A percentile compares a stretch with the other conserved stretches of the same genome.
phyloP scores from a whole-genome alignment of 2,888 invertebrate genomes.

The Tribolium freemani region DNA sequence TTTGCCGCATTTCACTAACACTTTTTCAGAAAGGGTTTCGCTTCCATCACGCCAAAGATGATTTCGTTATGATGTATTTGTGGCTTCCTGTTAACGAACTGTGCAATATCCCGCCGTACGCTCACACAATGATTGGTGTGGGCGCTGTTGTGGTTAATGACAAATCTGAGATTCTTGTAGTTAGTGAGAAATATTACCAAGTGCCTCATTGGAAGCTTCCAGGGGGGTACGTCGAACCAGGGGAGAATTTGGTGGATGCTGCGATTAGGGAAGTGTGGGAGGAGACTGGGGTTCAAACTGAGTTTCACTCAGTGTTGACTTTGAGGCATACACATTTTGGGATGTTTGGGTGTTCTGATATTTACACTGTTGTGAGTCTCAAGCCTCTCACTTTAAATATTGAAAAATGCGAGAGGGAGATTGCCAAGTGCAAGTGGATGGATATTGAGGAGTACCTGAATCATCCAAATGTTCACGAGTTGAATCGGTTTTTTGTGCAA shows the following conservation, averaged over 20 bases:
- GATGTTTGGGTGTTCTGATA: slow-evolving; percentile 87
- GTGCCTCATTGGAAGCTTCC: slow-evolving; percentile 88
- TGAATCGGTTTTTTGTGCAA: slow-evolving; percentile 77
- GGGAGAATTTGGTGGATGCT: slow-evolving; percentile 86
- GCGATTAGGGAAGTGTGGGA: slow-evolving; percentile 89
- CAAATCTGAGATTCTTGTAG: slow-evolving; percentile 82
- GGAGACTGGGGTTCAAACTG: slow-evolving; percentile 87
- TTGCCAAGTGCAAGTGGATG: slow-evolving; percentile 87
- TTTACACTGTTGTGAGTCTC: slow-evolving; percentile 85
- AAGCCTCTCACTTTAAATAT: slow-evolving; percentile 77
- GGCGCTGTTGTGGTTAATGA: slow-evolving; percentile 90
- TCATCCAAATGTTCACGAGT: slow-evolving; percentile 80
- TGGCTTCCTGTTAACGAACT: slow-evolving; percentile 79
- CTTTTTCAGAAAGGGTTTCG: slow-evolving; percentile 79
- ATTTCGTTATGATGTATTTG: slow-evolving; percentile 84
- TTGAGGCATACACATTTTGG: slow-evolving; percentile 84
- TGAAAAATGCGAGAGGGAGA: slow-evolving; percentile 81
- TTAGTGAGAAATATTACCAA: slow-evolving; percentile 79
- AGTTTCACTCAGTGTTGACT: slow-evolving; percentile 82
- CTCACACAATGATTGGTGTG: slow-evolving; percentile 86
- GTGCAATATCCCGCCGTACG: slow-evolving; percentile 81
- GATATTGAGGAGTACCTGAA: slow-evolving; percentile 78
- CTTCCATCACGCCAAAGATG: slow-evolving; percentile 88
- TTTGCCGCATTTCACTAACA: neutral
- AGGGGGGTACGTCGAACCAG: slow-evolving; percentile 91